Evolutionary conservation across 2,888 invertebrate genomes (phyloP).

Genomic region (Lepidocyrtinus sp.): DNA sequence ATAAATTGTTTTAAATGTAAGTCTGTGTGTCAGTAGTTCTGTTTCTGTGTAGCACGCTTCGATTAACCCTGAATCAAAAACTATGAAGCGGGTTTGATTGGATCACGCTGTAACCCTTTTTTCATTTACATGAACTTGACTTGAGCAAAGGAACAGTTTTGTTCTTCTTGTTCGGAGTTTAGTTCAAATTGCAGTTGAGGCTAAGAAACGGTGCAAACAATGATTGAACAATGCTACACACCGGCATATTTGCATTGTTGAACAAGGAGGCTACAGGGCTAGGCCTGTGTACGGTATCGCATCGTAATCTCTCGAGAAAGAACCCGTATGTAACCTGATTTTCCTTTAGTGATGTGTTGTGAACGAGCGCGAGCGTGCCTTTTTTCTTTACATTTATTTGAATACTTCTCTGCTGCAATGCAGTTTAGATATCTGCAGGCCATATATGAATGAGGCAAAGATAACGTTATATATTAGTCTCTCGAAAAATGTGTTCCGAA

Average conservation of each 20-base stretch:
- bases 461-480: constrained; percentile 7
- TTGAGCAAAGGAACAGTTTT: neutral
- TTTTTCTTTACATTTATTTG: neutral
- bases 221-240: neutral
- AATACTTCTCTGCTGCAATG: no score
- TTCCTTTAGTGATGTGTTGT: no score
- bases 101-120: neutral
- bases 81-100: neutral
- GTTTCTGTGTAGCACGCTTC: constrained; percentile 29
- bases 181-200: constrained; percentile 6
- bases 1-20: constrained; percentile 22
- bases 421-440: neutral
- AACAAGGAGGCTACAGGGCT: constrained; percentile 13
- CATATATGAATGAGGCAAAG: constrained; percentile 12
- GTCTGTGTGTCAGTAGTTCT: constrained; percentile 53
- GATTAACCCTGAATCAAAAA: neutral
- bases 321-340: constrained; percentile 47
- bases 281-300: constrained; percentile 7
- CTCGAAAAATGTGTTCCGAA: neutral
- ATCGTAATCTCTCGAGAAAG: neutral
- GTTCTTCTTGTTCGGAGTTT: neutral
- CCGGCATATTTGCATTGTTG: constrained; percentile 16
- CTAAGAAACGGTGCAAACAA: constrained; percentile 1
- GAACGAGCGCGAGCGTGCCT: constrained; percentile 6
- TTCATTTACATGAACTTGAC: constrained; percentile 7